Conservation (phyloP, 2,888 invertebrate genomes). For the Branchipolynoe longqiensis region DNA sequence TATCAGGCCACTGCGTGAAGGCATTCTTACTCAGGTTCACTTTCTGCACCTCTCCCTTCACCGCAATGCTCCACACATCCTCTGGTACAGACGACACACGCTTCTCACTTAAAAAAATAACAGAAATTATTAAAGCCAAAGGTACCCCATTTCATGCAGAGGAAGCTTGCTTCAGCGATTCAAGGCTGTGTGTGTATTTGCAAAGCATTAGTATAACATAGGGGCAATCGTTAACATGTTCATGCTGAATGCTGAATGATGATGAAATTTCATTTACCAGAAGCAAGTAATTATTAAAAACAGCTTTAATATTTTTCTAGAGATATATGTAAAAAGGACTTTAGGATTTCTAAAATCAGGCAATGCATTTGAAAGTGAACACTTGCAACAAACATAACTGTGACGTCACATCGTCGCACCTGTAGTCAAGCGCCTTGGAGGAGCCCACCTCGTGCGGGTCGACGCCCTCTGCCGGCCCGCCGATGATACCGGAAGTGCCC, state of each 20-base stretch:
- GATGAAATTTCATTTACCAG: no score
- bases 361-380: no score
- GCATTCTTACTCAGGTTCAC: slow-evolving; percentile 92
- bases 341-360: no score
- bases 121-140: background rate
- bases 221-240: no score
- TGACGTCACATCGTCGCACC: slow-evolving; percentile 73
- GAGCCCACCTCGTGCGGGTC: slow-evolving; percentile 77
- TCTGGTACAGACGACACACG: slow-evolving; percentile 87
- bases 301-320: no score
- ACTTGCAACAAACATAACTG: no score
- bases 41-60: slow-evolving; percentile 87
- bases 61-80: slow-evolving; percentile 88
- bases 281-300: no score
- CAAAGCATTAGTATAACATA: no score
- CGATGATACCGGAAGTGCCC: slow-evolving; percentile 72
- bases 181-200: no score
- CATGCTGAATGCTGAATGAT: no score
- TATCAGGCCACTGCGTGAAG: slow-evolving; percentile 86
- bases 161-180: background rate
- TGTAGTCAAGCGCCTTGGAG: slow-evolving; percentile 77
- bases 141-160: background rate
- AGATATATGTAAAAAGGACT: no score
- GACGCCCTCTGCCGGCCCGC: slow-evolving; percentile 69
- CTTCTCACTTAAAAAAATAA: slow-evolving; percentile 82